Evolutionary conservation across 2,797 vertebrate species (phyloP).

Genomic region (Phalanger gymnotis): DNA sequence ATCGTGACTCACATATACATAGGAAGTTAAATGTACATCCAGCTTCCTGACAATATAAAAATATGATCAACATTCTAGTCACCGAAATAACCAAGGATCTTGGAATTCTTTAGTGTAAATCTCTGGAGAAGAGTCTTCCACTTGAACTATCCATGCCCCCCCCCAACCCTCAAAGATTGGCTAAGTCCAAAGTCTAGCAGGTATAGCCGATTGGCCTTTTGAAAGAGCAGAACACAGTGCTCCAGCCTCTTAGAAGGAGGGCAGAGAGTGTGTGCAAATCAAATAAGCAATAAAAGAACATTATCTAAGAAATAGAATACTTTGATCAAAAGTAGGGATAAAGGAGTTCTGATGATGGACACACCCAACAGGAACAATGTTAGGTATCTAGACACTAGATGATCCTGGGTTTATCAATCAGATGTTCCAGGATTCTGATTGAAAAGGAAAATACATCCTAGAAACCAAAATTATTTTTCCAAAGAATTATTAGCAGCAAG

Average conservation of each 20-base stretch:
- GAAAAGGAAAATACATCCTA: neutral
- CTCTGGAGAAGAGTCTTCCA: neutral
- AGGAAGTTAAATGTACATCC: neutral
- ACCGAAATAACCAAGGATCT: neutral
- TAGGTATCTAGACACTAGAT: neutral
- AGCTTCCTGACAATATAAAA: neutral
- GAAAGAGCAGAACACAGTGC: neutral
- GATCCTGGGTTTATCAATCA: neutral
- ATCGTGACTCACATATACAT: neutral
- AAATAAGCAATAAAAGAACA: neutral
- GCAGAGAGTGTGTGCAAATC: neutral
- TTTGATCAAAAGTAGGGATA: neutral
- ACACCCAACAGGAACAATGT: neutral
- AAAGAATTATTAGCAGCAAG: neutral
- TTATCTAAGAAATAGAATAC: neutral
- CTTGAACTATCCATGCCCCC: neutral
- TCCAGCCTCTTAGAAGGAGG: neutral
- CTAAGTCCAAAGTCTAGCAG: neutral
- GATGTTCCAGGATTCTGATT: accelerated
- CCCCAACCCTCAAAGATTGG: neutral
- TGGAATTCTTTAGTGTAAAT: slow-evolving; percentile 22
- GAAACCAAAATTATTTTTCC: neutral
- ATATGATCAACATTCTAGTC: neutral
- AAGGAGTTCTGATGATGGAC: neutral
- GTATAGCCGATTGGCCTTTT: slow-evolving; percentile 7